Conservation (phyloP, 2,888 invertebrate species). For the Drosophila fulvimacula region DNA sequence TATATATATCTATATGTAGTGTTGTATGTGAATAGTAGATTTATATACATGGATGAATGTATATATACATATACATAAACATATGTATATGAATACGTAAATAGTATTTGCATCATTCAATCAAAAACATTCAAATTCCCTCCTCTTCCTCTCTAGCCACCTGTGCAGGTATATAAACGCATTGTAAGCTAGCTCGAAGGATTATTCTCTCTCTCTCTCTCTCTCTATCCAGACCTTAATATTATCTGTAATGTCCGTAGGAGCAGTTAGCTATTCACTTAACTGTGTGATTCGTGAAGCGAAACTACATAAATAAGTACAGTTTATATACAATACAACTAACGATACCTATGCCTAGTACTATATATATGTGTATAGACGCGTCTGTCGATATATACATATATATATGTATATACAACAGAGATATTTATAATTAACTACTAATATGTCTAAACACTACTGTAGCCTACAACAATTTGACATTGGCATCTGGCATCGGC, state of each 20-base stretch:
- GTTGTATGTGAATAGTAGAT: slow-evolving; percentile 8
- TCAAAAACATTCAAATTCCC: slow-evolving; percentile 19
- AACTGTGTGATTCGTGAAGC: slow-evolving; percentile 28
- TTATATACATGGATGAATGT: slow-evolving; percentile 9
- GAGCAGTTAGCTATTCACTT: slow-evolving; percentile 13
- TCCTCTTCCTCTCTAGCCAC: slow-evolving; percentile 15
- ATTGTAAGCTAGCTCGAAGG: slow-evolving; percentile 4
- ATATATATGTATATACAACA: slow-evolving; percentile 18
- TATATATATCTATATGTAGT: slow-evolving; percentile 3
- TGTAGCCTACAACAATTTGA: slow-evolving; percentile 43
- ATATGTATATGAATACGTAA: slow-evolving; percentile 16
- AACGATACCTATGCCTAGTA: slow-evolving; percentile 38
- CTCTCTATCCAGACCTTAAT: background rate
- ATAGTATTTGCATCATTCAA: slow-evolving; percentile 25
- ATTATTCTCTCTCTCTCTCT: background rate
- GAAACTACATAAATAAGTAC: slow-evolving; percentile 39
- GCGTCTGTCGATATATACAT: slow-evolving; percentile 4
- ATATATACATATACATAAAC: background rate
- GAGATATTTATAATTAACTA: slow-evolving; percentile 28
- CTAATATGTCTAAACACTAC: slow-evolving; percentile 27
- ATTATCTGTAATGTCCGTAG: slow-evolving; percentile 8
- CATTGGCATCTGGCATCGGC: slow-evolving; percentile 37
- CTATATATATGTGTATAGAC: slow-evolving; percentile 16
- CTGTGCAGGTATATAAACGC: background rate
- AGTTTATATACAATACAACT: slow-evolving; percentile 41